A percentile compares a stretch with the other conserved stretches of the same genome.
These are phyloP conservation scores for Passer domesticus DNA, from an alignment of 2,113 vertebrate species.

Conservation along the genomic window DNA sequence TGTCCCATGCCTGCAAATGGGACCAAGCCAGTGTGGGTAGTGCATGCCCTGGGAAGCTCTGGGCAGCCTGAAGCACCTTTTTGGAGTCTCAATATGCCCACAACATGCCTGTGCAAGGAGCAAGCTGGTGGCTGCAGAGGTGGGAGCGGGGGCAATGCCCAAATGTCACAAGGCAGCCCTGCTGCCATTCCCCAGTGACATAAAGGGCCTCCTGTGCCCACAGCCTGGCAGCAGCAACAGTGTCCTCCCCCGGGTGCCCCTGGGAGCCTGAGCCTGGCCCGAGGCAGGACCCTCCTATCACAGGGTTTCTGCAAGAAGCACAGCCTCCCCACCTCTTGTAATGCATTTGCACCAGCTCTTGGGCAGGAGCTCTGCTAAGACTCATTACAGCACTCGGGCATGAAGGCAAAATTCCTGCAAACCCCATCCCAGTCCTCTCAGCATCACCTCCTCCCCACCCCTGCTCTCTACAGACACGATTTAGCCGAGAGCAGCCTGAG, in stretches of 20 bases:
- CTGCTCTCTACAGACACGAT: background rate
- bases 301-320: background rate
- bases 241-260: background rate
- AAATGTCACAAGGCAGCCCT: background rate
- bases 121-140: background rate
- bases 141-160: background rate
- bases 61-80: background rate
- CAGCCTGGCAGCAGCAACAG: background rate
- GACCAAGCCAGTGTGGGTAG: background rate
- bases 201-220: background rate
- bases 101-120: background rate
- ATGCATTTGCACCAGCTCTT: background rate
- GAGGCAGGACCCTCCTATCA: accelerated
- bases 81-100: background rate
- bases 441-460: background rate
- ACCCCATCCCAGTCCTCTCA: background rate
- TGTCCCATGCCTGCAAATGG: background rate
- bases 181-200: background rate
- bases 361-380: background rate
- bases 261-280: background rate
- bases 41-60: accelerated
- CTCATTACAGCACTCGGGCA: background rate
- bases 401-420: background rate
- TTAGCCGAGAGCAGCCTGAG: background rate
- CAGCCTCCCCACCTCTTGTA: background rate